These are phyloP conservation scores for Meteorus sp. DNA, from an alignment of 1,140 invertebrate species.

Conservation along the genomic window DNA sequence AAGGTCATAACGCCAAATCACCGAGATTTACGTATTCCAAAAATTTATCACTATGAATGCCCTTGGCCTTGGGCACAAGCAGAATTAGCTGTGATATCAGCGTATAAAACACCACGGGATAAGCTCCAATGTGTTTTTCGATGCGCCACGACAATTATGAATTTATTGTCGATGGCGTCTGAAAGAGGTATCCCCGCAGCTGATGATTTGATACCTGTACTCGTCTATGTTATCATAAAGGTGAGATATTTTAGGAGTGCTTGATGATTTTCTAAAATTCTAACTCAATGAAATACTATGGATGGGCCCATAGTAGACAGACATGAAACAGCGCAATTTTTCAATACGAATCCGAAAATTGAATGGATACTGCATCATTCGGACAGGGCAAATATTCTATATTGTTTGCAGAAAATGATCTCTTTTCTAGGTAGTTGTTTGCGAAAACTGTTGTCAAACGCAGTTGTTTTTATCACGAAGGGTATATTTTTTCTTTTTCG, in stretches of 20 bases:
- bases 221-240: slow-evolving; percentile 96
- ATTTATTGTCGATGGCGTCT: slow-evolving; percentile 82
- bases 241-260: slow-evolving; percentile 54
- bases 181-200: slow-evolving; percentile 85
- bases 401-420: too few species aligned
- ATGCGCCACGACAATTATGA: slow-evolving; percentile 92
- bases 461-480: too few species aligned
- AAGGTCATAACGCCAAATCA: slow-evolving; percentile 80
- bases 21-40: slow-evolving; percentile 80
- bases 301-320: too few species aligned
- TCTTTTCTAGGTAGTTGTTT: too few species aligned
- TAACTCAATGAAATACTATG: too few species aligned
- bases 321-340: too few species aligned
- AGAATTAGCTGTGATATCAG: slow-evolving; percentile 88
- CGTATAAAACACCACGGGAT: slow-evolving; percentile 92
- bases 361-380: too few species aligned
- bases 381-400: too few species aligned
- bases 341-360: too few species aligned
- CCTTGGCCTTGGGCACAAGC: slow-evolving; percentile 97
- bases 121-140: slow-evolving; percentile 86
- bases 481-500: too few species aligned
- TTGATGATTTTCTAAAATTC: too few species aligned
- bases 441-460: too few species aligned
- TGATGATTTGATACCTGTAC: slow-evolving; percentile 94
- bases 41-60: slow-evolving; percentile 83